Base-by-base conservation (phyloP, 2,888 invertebrate genomes). In the Drosophila putrida region DNA sequence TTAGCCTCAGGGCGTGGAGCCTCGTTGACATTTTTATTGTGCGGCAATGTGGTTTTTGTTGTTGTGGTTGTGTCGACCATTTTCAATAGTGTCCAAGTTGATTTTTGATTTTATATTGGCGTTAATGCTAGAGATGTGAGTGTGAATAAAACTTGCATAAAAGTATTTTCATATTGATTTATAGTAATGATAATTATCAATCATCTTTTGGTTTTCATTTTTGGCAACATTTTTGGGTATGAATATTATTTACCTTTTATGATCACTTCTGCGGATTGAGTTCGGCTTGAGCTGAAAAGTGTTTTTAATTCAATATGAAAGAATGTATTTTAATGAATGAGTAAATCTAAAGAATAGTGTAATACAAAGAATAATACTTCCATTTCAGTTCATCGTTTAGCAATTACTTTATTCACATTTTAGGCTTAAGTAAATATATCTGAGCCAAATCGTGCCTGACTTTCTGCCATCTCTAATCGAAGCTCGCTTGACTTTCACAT, bases 21-120 rank as follows among this genome's bases (percentile, higher is more conserved):
- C 66, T 71, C 78, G 63, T 61, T 78, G 63, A 71, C 55, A 65
- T 74, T 76, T 76, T 74, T 64, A 67, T 71, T 78, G 60, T 60
- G 44, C 10, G 49, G 53, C 27, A 10, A 5, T 61, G 51, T 61
- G 51, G 28, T 28, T 51, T 39, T 20, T 51, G 31, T 68, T 63
- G 57, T 47, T 70, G 62, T 55, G 59, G 61, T 47, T 63, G 38
- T 67, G 59, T 75, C 50, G 67, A 49, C 62, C 43, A 55, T 59
- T 55, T 76, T 57, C 77, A 62, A 67, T 75, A 62, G 67, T 44
- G 36, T 36, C 33, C 20, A 39, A 55, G 62, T 15, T 47, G 25
- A 38, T 31, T 58, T 76, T 54, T 51, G 13, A 35, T 51, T 39
- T 36, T 47, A 28, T 27, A 27, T 11, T 10, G 44, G 25, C 13